phyloP scores from a whole-genome alignment of 2,797 vertebrate genomes.

The Bovichtus diacanthus region DNA sequence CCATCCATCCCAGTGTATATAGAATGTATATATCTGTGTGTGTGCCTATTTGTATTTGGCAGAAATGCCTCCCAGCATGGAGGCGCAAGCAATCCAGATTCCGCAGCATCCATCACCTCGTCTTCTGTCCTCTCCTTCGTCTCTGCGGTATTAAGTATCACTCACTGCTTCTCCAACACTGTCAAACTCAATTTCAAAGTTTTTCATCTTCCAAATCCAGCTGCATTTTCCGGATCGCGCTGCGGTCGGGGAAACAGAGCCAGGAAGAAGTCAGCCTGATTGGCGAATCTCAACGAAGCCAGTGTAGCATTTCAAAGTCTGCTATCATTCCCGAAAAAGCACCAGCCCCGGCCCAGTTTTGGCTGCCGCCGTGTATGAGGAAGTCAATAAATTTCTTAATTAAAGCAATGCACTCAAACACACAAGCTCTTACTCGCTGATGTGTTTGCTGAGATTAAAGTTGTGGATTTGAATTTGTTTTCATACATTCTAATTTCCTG shows the following conservation, averaged over 20 bases:
- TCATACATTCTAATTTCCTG: slow-evolving; percentile 59
- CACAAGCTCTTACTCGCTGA: slow-evolving; percentile 25
- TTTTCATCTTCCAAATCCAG: slow-evolving; percentile 75
- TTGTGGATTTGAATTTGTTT: slow-evolving; percentile 57
- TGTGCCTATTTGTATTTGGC: slow-evolving; percentile 45
- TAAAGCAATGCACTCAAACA: slow-evolving; percentile 47
- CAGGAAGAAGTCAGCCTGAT: slow-evolving; percentile 66
- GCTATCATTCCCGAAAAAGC: slow-evolving; percentile 34
- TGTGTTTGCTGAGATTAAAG: slow-evolving; percentile 56
- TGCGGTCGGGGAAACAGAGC: slow-evolving; percentile 63
- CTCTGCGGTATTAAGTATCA: slow-evolving; percentile 59
- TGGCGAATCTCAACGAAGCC: slow-evolving; percentile 62
- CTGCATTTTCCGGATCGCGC: slow-evolving; percentile 71
- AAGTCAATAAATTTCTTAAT: slow-evolving; percentile 64
- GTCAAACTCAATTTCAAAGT: slow-evolving; percentile 79
- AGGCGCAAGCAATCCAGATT: slow-evolving; percentile 52
- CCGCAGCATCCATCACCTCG: slow-evolving; percentile 57
- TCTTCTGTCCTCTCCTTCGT: slow-evolving; percentile 63
- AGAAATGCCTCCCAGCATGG: slow-evolving; percentile 47
- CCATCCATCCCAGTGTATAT: slow-evolving; percentile 1
- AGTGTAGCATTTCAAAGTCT: slow-evolving; percentile 62
- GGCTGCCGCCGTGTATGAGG: slow-evolving; percentile 10
- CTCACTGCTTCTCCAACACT: slow-evolving; percentile 58
- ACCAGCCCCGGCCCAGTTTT: slow-evolving; percentile 5
- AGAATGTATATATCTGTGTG: neutral